Percentiles rank a stretch among this genome's conserved stretches.
Conservation (phyloP, 2,113 vertebrate species). For the Taurulus bubalis region DNA sequence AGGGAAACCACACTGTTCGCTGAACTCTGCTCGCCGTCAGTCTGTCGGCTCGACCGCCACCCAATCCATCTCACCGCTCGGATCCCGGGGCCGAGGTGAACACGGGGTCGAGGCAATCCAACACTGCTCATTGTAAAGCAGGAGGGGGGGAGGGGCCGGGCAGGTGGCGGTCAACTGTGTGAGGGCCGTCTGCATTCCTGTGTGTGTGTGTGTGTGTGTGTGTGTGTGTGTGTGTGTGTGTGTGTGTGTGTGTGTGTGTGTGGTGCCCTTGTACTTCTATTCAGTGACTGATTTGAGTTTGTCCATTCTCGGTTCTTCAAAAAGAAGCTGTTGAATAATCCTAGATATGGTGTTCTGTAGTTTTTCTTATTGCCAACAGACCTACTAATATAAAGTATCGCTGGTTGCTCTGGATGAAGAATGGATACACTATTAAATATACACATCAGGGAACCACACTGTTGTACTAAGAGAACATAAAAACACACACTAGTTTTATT, state of each 20-base stretch:
- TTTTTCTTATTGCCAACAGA: too few species aligned
- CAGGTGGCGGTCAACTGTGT: slow-evolving; percentile 81
- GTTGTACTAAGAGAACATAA: not conserved
- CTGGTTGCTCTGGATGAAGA: too few species aligned
- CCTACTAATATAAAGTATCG: too few species aligned
- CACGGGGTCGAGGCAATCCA: slow-evolving; percentile 85
- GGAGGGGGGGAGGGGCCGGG: slow-evolving; percentile 57
- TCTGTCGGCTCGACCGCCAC: slow-evolving; percentile 29
- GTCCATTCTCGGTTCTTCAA: not conserved
- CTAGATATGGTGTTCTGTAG: not conserved
- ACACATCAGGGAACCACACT: not conserved
- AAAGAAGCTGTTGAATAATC: not conserved
- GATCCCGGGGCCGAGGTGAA: slow-evolving; percentile 82
- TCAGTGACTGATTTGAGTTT: not conserved
- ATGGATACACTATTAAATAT: not conserved
- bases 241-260: slow-evolving; percentile 27
- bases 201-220: slow-evolving; percentile 23
- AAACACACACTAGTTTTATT: too few species aligned
- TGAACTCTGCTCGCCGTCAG: slow-evolving; percentile 63
- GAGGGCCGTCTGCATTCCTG: slow-evolving; percentile 53
- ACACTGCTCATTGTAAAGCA: slow-evolving; percentile 76
- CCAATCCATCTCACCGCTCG: slow-evolving; percentile 76
- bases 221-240: slow-evolving; percentile 14
- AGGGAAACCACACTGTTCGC: slow-evolving; percentile 63
- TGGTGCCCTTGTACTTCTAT: not conserved